Evolutionary conservation across 2,113 vertebrate species (phyloP), one percentile per base, ranked within the genome.

Genomic region (Oncorhynchus tshawytscha): DNA sequence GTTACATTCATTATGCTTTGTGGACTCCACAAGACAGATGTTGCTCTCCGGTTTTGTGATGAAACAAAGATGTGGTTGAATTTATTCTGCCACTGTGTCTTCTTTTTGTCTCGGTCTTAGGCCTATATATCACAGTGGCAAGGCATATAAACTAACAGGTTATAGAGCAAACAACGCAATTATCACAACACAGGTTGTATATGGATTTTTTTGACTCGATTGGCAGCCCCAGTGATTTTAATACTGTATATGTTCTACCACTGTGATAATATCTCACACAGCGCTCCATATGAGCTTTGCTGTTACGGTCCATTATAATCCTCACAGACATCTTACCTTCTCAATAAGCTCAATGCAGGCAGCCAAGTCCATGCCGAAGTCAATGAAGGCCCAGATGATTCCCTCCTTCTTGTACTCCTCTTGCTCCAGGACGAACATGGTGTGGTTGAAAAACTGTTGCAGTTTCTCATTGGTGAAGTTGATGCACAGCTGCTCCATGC

Each of bases 331-430:
- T 1, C 7, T 39, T 39, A 96, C 95, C 94, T 95, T 96, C 83
- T 96, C 95, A 90, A 95, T 95, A 15, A 96, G 95, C 88, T 96
- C 95, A 89, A 96, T 96, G 89, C 95, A 96, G 81, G 95, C 95
- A 90, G 94, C 94, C 90, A 95, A 78, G 86, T 96, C 95, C 95
- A 96, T 96, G 1, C 95, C 95, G 51, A 96, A 96, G 76, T 96
- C 95, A 93, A 96, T 96, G 91, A 96, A 96, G 20, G 91, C 93
- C 95, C 95, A 96, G 73, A 95, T 2, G 18, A 75, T 75, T 12
- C 94, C 93, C 20, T 94, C 93, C 72, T 94, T 93, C 83, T 94
- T 94, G 90, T 94, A 93, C 72, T 94, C 93, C 54, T 95, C 94
- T 70, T 94, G 94, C 73, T 95, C 94, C 90, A 95, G 89, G 69